A percentile compares a stretch with the other conserved stretches of the same genome.
Evolutionary conservation across 2,797 vertebrate genomes (phyloP).

Genomic region (Aeoliscus strigatus): DNA sequence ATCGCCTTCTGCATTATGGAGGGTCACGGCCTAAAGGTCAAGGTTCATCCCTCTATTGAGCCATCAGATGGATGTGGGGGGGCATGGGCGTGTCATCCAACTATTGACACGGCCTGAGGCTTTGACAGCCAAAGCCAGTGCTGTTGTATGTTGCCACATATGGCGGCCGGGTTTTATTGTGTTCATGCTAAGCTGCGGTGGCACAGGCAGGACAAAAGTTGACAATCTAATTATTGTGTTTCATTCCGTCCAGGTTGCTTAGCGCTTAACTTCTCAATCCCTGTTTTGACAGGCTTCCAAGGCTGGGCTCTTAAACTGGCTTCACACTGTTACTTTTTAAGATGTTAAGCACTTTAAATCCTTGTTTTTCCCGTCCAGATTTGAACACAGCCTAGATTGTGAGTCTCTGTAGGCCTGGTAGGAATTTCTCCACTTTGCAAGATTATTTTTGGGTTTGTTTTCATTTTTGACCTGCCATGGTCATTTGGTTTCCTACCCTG

Average conservation of each 20-base stretch:
- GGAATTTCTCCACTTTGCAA: slow-evolving; percentile 48
- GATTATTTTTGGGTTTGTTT: slow-evolving; percentile 51
- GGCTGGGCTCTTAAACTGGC: slow-evolving; percentile 40
- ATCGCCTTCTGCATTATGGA: slow-evolving; percentile 7
- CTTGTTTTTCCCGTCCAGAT: slow-evolving; percentile 44
- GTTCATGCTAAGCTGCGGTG: slow-evolving; percentile 53
- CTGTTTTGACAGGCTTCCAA: slow-evolving; percentile 56
- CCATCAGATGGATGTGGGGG: slow-evolving; percentile 65
- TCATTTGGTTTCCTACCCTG: slow-evolving; percentile 13
- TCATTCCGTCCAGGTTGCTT: slow-evolving; percentile 22
- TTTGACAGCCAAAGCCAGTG: slow-evolving; percentile 55
- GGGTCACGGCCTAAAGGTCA: slow-evolving; percentile 52
- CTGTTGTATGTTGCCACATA: slow-evolving; percentile 55
- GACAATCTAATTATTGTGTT: slow-evolving; percentile 56
- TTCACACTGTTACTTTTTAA: slow-evolving; percentile 55
- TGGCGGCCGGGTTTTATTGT: slow-evolving; percentile 59
- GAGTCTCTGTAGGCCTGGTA: slow-evolving; percentile 29
- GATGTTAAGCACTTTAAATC: slow-evolving; percentile 63
- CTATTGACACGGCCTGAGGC: slow-evolving; percentile 44
- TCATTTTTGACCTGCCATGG: slow-evolving; percentile 19
- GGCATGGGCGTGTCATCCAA: slow-evolving; percentile 42
- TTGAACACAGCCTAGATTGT: slow-evolving; percentile 52
- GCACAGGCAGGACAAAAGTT: slow-evolving; percentile 49
- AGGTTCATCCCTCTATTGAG: slow-evolving; percentile 71
- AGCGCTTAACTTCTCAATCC: slow-evolving; percentile 41